phyloP scores from a whole-genome alignment of 2,888 invertebrate species.

The Acrocyrtus sp. region DNA sequence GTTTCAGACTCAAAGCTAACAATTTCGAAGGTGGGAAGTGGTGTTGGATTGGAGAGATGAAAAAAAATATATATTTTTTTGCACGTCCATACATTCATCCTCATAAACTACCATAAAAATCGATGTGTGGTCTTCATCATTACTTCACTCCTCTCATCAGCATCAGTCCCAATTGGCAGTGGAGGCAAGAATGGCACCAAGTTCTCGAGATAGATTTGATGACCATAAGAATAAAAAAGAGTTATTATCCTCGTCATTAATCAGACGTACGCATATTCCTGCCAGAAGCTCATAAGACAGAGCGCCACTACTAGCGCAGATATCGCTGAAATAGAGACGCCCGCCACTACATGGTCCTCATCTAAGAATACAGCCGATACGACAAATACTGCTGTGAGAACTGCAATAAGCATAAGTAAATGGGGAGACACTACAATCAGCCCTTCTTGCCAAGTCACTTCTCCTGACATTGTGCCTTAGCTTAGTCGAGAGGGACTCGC shows the following conservation, averaged over 20 bases:
- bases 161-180: too few relatives aligned
- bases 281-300: constrained; percentile 45
- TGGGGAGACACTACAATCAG: constrained; percentile 49
- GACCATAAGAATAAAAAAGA: too few relatives aligned
- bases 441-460: constrained; percentile 50
- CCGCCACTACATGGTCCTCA: constrained; percentile 44
- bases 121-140: constrained; percentile 29
- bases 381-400: constrained; percentile 39
- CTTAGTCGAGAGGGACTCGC: background rate
- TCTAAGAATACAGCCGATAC: constrained; percentile 48
- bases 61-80: too few relatives aligned
- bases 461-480: constrained; percentile 38
- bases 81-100: too few relatives aligned
- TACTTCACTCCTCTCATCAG: background rate
- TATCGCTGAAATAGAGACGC: constrained; percentile 35
- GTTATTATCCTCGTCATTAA: too few relatives aligned
- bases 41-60: too few relatives aligned
- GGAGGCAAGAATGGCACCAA: too few relatives aligned
- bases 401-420: constrained; percentile 47
- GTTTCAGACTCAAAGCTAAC: constrained; percentile 23
- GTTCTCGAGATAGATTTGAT: too few relatives aligned
- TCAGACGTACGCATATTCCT: constrained; percentile 27
- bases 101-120: background rate
- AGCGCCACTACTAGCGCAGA: constrained; percentile 32
- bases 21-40: too few relatives aligned